Conservation (phyloP, 2,888 invertebrate genomes). For the Agrilus cyanescens region DNA sequence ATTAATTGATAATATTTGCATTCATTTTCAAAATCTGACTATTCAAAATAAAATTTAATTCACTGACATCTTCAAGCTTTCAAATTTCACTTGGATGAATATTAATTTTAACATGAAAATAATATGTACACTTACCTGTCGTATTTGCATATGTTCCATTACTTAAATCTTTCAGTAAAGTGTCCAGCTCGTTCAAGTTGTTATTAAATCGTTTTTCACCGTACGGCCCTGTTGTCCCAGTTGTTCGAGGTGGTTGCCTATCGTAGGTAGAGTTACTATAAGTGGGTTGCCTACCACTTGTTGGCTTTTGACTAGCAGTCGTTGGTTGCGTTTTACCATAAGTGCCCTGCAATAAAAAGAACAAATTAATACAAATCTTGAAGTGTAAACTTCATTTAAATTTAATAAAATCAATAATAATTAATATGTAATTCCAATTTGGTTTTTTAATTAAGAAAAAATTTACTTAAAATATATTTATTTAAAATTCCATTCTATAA, state of each 20-base stretch:
- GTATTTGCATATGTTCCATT: constrained; percentile 40
- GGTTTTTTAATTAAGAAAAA: too few species aligned
- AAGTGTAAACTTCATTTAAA: too few species aligned
- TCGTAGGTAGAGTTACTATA: neutral
- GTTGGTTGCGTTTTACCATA: constrained; percentile 30
- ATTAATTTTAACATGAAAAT: neutral
- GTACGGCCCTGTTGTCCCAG: constrained; percentile 26
- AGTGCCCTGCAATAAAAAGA: constrained; percentile 27
- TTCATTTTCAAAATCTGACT: too few species aligned
- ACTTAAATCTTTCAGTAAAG: constrained; percentile 82
- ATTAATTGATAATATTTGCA: too few species aligned
- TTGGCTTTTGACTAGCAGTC: constrained; percentile 20
- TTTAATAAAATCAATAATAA: too few species aligned
- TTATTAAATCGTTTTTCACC: constrained; percentile 43
- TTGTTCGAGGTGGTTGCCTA: constrained; percentile 9
- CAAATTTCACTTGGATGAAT: too few species aligned
- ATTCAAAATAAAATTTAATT: too few species aligned
- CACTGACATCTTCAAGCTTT: too few species aligned
- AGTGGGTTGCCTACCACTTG: constrained; percentile 9
- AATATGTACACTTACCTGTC: constrained; percentile 1
- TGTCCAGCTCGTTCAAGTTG: constrained; percentile 84
- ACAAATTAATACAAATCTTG: too few species aligned
- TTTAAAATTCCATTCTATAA: too few species aligned
- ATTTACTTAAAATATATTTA: too few species aligned
- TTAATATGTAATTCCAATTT: too few species aligned